Evolutionary conservation across 2,888 invertebrate species (phyloP).

Genomic region (Lamellibrachia columna): DNA sequence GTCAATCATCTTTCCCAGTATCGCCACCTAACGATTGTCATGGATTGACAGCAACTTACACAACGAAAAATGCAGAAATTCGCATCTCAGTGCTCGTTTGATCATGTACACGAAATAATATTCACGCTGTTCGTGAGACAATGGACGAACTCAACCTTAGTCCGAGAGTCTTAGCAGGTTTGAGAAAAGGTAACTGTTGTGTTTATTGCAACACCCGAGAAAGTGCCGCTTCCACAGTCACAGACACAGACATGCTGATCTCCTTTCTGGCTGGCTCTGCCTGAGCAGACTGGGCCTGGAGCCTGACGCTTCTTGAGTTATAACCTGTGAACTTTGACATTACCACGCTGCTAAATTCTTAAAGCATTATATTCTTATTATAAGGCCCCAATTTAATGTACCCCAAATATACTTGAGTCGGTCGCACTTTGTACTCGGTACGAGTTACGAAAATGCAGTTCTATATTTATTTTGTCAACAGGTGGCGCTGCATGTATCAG

Average conservation of each 20-base stretch:
- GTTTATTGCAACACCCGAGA: not conserved
- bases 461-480: not conserved
- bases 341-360: too few relatives aligned
- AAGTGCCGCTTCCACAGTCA: too few relatives aligned
- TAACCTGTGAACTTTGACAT: too few relatives aligned
- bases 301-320: too few relatives aligned
- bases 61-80: not conserved
- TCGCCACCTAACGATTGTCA: not conserved
- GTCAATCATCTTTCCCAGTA: not conserved
- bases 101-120: not conserved
- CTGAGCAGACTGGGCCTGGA: too few relatives aligned
- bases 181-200: conserved; percentile 27
- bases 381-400: too few relatives aligned
- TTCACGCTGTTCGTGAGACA: not conserved
- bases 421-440: too few relatives aligned
- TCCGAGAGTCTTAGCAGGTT: conserved; percentile 30
- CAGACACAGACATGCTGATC: too few relatives aligned
- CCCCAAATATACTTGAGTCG: too few relatives aligned
- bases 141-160: conserved; percentile 28
- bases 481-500: not conserved
- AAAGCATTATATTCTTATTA: too few relatives aligned
- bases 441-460: not conserved
- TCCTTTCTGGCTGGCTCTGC: too few relatives aligned
- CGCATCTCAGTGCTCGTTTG: not conserved
- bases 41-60: not conserved